Evolutionary conservation across 2,113 vertebrate genomes (phyloP), one percentile per base, ranked within the genome.

Genomic region (Mormoops blainvillei): DNA sequence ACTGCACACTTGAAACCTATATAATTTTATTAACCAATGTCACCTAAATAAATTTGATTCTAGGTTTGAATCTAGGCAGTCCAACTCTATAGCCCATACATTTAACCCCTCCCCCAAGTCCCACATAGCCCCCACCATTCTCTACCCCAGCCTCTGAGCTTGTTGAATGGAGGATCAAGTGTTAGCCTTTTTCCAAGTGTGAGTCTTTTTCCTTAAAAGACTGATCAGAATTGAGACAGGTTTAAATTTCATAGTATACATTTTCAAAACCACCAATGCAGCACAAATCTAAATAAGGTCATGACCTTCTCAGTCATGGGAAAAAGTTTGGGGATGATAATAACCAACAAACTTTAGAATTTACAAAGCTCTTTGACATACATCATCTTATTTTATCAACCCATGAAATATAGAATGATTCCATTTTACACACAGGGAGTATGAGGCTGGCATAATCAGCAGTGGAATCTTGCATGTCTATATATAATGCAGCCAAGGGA

Each of bases 261-360:
- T 77, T 93, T 95, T 67, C 38, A 83, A 94, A 92, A 77, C 38
- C 54, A 16, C 41, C 26, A 87, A 56, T 11, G 56, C 24, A 71
- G 31, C 41, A 41, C n/a, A 77, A 74, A 94, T 31, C 61, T 83
- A 76, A 76, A 89, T 36, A 94, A 65, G 22, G 4, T 20, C 56
- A 58, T 84, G 68, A 18, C 26, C 33, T 93, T 93, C 48, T 94
- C 48, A 63, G 43, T 43, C 70, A 73, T 71, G 38, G 36, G 38
- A 96, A 52, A 54, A 81, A 89, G 16, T 61, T 33, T 76, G 33
- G 7, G 31, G 5, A 70, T 58, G 22, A 28, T 84, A 82, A 89
- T 43, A 85, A 70, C 41, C 67, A 68, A 70, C n/a, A 36, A 78
- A 84, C 11, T 83, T 83, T 18, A 58, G 10, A 88, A 67, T 78